Evolutionary conservation across 2,113 vertebrate species (phyloP).

Genomic region (Kryptolebias marmoratus): DNA sequence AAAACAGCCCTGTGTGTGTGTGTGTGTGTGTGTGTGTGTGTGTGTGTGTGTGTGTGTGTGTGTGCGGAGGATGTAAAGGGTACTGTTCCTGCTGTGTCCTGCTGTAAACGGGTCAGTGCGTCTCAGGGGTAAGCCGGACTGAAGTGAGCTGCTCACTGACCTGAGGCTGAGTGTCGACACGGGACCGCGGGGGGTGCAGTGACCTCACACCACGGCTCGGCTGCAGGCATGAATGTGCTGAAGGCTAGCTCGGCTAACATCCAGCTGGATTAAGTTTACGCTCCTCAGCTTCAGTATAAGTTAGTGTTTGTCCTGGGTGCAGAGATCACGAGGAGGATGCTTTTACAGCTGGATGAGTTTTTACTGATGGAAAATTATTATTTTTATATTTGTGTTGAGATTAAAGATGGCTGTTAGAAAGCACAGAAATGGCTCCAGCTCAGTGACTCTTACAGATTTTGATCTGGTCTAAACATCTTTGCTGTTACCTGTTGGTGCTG

Average conservation of each 20-base stretch:
- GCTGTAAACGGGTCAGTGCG: constrained; percentile 63
- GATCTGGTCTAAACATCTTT: too few relatives aligned
- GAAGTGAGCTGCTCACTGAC: constrained; percentile 64
- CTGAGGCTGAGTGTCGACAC: constrained; percentile 51
- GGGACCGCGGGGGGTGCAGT: constrained; percentile 42
- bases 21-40: too few relatives aligned
- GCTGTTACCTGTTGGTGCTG: too few relatives aligned
- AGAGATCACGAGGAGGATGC: neutral
- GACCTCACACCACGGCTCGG: constrained; percentile 38
- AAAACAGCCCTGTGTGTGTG: too few relatives aligned
- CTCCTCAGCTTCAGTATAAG: constrained; percentile 1
- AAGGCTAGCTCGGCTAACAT: constrained; percentile 33
- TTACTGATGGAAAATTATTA: neutral
- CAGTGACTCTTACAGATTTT: too few relatives aligned
- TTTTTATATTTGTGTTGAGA: too few relatives aligned
- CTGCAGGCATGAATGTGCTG: constrained; percentile 16
- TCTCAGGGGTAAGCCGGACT: constrained; percentile 59
- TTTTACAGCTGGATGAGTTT: neutral
- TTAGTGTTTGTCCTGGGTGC: constrained; percentile 6
- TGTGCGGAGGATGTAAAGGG: constrained; percentile 30
- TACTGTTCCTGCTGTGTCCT: constrained; percentile 35
- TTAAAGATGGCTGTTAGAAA: too few relatives aligned
- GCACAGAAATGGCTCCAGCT: too few relatives aligned
- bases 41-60: constrained; percentile 8
- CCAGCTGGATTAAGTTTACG: constrained; percentile 21